These are phyloP conservation scores for Danio jaintianensis DNA, from an alignment of 2,797 vertebrate genomes.

Conservation along the genomic window DNA sequence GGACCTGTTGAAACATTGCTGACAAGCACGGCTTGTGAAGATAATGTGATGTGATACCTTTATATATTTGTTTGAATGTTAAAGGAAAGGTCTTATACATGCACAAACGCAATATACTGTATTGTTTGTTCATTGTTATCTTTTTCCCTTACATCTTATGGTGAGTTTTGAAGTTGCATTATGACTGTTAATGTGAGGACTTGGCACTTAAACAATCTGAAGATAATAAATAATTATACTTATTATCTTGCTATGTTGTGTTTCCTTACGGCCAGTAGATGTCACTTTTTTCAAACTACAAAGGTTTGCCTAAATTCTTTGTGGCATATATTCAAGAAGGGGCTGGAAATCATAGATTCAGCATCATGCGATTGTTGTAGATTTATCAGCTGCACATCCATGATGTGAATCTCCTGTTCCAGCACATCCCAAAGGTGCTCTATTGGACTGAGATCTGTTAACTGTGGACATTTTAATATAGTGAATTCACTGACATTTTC, in stretches of 20 bases:
- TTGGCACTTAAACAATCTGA: background rate
- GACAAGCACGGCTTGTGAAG: background rate
- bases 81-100: background rate
- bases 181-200: background rate
- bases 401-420: too few species aligned
- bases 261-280: slow-evolving; percentile 33
- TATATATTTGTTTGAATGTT: background rate
- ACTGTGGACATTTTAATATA: too few species aligned
- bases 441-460: too few species aligned
- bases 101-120: background rate
- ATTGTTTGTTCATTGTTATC: background rate
- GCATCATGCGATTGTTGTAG: background rate
- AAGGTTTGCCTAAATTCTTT: background rate
- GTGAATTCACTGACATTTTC: too few species aligned
- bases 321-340: too few species aligned
- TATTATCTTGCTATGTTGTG: background rate
- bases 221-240: slow-evolving; percentile 35
- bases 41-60: background rate
- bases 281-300: slow-evolving; percentile 52
- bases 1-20: slow-evolving; percentile 17
- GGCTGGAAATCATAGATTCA: background rate
- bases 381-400: too few species aligned
- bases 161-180: slow-evolving; percentile 8
- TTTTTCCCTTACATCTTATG: background rate
- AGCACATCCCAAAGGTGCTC: too few species aligned